These are phyloP conservation scores for Ophioderma brevispina DNA, from an alignment of 35 echinoderm and acorn worm species.

Conservation along the genomic window DNA sequence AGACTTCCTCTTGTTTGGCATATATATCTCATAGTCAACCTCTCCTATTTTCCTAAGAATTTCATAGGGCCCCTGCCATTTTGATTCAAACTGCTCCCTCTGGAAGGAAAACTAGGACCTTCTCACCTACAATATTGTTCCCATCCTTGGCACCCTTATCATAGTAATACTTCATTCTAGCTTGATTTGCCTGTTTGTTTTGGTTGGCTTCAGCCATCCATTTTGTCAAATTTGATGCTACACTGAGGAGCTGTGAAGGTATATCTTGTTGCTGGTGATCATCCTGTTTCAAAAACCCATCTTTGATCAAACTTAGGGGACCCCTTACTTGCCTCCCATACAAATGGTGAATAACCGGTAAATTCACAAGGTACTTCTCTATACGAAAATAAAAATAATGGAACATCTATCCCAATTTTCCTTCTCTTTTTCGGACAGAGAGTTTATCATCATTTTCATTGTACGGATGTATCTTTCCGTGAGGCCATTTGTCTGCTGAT, in stretches of 20 bases:
- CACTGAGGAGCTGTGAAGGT: no score
- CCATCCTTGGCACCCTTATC: neutral
- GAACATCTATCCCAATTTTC: conserved; percentile 44
- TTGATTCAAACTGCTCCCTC: neutral
- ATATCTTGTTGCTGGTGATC: conserved; percentile 18
- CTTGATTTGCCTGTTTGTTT: no score
- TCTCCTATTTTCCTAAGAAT: neutral
- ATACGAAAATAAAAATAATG: conserved; percentile 36
- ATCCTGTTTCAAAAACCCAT: neutral
- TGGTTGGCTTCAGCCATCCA: no score
- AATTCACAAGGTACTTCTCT: no score
- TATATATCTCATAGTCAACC: no score
- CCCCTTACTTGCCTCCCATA: no score
- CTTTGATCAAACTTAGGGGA: conserved; percentile 18
- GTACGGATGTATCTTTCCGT: conserved; percentile 22
- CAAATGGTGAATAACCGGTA: no score
- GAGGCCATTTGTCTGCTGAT: conserved; percentile 22
- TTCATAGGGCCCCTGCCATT: neutral
- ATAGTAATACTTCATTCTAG: no score
- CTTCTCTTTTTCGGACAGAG: neutral
- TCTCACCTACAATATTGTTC: neutral
- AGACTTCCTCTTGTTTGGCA: no score
- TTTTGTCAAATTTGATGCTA: no score
- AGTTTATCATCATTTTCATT: no score
- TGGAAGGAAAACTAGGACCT: no score